Percentiles rank a stretch among this genome's conserved stretches.
Conservation (phyloP, 2,797 vertebrate genomes). For the Dallia pectoralis region DNA sequence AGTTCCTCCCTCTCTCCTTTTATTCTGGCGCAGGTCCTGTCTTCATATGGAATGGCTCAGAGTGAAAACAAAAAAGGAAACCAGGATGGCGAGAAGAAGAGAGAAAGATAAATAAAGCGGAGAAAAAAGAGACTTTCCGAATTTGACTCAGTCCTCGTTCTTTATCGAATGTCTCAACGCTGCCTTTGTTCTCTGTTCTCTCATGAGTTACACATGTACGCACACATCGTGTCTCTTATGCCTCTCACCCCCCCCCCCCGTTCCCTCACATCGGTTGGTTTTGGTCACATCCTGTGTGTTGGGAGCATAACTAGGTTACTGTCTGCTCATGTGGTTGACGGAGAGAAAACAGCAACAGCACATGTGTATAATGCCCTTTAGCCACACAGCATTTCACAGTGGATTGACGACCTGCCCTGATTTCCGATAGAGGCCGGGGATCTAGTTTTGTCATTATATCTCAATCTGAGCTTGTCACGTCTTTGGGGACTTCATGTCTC, state of each 20-base stretch:
- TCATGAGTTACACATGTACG: constrained; percentile 73
- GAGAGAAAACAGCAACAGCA: constrained; percentile 53
- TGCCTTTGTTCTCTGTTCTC: constrained; percentile 64
- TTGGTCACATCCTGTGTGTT: constrained; percentile 73
- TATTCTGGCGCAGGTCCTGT: constrained; percentile 54
- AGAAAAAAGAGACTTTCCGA: constrained; percentile 59
- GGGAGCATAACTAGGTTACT: constrained; percentile 77
- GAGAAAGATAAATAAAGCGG: constrained; percentile 54
- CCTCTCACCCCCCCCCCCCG: constrained; percentile 17
- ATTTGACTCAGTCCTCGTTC: constrained; percentile 13
- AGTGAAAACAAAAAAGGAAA: constrained; percentile 62
- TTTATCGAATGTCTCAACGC: constrained; percentile 59
- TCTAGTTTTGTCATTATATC: background rate
- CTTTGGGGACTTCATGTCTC: no score
- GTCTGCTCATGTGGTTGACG: constrained; percentile 74
- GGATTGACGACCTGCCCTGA: background rate
- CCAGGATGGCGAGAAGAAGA: constrained; percentile 41
- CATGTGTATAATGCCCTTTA: constrained; percentile 40
- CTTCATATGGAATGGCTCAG: constrained; percentile 60
- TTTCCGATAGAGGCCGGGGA: background rate
- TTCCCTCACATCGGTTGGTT: constrained; percentile 67
- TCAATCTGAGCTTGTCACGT: background rate
- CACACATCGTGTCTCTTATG: constrained; percentile 19
- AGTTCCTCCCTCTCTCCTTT: constrained; percentile 26
- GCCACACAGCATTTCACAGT: background rate